Evolutionary conservation across 1,140 invertebrate genomes (phyloP).

Genomic region (Meteorus sp.): DNA sequence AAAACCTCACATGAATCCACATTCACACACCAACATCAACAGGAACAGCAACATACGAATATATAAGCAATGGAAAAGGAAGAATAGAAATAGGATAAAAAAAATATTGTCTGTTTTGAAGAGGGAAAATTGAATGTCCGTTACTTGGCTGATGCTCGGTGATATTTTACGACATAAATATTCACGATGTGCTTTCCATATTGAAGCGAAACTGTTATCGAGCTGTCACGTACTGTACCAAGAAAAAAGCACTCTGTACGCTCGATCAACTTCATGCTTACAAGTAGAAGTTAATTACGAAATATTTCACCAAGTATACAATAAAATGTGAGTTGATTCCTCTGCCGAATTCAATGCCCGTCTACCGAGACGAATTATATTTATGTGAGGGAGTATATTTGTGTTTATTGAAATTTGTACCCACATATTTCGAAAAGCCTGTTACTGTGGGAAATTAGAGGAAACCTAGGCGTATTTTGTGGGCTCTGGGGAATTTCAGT

Average conservation of each 20-base stretch:
- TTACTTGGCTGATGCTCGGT: background rate
- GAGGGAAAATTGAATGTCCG: background rate
- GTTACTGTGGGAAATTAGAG: background rate
- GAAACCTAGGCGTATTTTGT: no score
- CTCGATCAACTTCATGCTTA: background rate
- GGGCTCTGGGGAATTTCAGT: no score
- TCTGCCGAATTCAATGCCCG: no score
- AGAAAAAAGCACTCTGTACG: no score
- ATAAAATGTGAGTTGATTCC: background rate
- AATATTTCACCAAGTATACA: background rate
- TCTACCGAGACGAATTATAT: background rate
- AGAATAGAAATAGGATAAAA: no score
- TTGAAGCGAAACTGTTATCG: background rate
- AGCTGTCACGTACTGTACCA: background rate
- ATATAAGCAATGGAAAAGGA: no score
- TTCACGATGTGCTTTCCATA: background rate
- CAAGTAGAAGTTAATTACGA: background rate
- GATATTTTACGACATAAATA: background rate
- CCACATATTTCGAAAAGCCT: no score
- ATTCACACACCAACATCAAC: no score
- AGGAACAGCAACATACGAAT: no score
- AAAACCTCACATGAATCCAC: no score
- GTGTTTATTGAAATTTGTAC: no score
- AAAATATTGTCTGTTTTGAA: constrained; percentile 1
- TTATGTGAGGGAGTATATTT: background rate